phyloP scores from a whole-genome alignment of 2,888 invertebrate genomes.

The Allophyes oxyacanthae region DNA sequence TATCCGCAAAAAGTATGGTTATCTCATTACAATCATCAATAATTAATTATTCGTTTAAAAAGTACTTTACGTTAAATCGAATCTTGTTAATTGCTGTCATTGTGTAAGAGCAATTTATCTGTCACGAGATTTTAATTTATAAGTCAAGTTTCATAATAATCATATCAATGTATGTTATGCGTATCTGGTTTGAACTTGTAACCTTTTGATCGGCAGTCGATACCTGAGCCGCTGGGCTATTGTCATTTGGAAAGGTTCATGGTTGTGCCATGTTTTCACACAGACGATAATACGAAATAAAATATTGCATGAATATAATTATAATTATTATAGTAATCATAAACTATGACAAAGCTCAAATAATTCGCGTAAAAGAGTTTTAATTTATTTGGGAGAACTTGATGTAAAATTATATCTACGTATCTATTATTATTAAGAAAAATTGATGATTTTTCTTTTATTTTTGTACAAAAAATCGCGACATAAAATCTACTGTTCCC shows the following conservation, averaged over 20 bases:
- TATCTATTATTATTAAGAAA: no score
- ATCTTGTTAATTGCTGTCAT: slow-evolving; percentile 9
- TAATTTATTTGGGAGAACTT: no score
- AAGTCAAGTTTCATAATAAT: slow-evolving; percentile 10
- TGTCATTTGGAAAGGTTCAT: slow-evolving; percentile 36
- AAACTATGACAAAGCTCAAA: no score
- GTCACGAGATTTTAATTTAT: slow-evolving; percentile 9
- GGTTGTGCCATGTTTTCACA: slow-evolving; percentile 6
- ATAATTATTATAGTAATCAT: no score
- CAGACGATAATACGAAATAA: no score
- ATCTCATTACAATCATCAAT: not conserved
- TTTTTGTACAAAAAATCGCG: no score
- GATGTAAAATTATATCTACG: no score
- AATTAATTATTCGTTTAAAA: slow-evolving; percentile 7
- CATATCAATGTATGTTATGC: slow-evolving; percentile 3
- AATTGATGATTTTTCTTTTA: no score
- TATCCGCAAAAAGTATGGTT: not conserved
- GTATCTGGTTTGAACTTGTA: slow-evolving; percentile 9
- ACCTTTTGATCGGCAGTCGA: slow-evolving; percentile 23
- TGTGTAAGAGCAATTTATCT: slow-evolving; percentile 1
- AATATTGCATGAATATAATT: no score
- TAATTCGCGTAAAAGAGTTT: no score
- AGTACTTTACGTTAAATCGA: slow-evolving; percentile 5
- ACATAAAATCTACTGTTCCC: no score
- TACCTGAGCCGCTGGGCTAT: slow-evolving; percentile 9